Evolutionary conservation across 2,797 vertebrate genomes (phyloP), one percentile per base, ranked within the genome.

Genomic region (Halcyon leucocephala): DNA sequence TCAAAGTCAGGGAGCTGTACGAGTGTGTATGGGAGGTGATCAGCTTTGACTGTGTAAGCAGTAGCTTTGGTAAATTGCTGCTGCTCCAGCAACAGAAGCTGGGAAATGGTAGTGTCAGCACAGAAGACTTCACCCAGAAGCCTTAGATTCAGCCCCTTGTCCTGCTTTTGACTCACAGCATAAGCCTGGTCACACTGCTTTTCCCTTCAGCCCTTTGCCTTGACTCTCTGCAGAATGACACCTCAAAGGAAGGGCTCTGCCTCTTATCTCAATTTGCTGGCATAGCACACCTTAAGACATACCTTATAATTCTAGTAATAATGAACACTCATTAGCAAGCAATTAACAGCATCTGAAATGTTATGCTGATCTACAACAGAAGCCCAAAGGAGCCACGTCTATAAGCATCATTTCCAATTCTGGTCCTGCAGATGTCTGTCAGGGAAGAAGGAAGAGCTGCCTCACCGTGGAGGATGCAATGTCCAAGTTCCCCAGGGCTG

Each of bases 1-100:
- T 60, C 46, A 70, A 55, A 66, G 35, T 41, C 31, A 70, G 11
- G 19, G 25, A 51, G n/a, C 28, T 58, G 22, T 35, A 22, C 0
- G 0, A 51, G 15, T 0, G 0, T 3, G 3, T n/a, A 37, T 42
- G 22, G 16, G 26, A 54, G 10, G 29, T 67, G 65, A 67, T 11
- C 31, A 54, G 15, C 19, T 84, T 42, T 41, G 41, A 5, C 31
- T 65, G n/a, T 24, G 11, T 25, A 62, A 62, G 65, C 42, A 58
- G 21, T 22, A 35, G 14, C 19, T 51, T 73, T 78, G 37, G 26
- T 48, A 82, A 72, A 73, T n/a, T 0, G 2, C n/a, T 72, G 65
- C 48, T 0, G 1, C n/a, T 86, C 25, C 18, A 60, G 42, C 37
- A 76, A 19, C 28, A 72, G 39, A 3, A 57, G 7, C 26, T 72